Conservation (phyloP, 2,113 vertebrate species). For the Muntiacus muntjak region DNA sequence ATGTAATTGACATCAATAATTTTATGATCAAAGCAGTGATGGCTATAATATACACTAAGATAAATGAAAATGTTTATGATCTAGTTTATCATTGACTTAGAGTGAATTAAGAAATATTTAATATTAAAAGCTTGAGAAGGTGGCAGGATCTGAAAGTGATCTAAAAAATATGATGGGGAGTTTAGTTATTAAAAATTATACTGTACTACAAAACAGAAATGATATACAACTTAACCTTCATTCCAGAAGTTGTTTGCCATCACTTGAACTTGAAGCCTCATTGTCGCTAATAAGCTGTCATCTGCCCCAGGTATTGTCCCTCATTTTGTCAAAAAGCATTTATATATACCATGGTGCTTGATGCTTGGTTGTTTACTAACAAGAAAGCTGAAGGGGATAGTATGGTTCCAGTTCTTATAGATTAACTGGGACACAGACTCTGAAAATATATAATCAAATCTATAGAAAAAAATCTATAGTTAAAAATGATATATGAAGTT, state of each 20-base stretch:
- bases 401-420: not conserved
- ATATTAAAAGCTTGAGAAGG: slow-evolving; percentile 11
- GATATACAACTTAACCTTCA: not conserved
- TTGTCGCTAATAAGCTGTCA: not conserved
- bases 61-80: slow-evolving; percentile 5
- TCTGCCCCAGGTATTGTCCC: not conserved
- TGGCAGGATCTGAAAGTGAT: slow-evolving; percentile 1
- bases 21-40: not conserved
- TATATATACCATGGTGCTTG: not conserved
- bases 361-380: not conserved
- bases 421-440: not conserved
- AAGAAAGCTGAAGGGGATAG: not conserved
- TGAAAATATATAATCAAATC: not conserved
- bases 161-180: not conserved
- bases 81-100: not conserved
- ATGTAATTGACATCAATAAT: not conserved
- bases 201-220: not conserved
- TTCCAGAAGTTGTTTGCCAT: not conserved
- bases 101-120: not conserved
- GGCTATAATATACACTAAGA: not conserved
- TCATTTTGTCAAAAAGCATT: not conserved
- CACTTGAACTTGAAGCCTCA: not conserved
- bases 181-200: not conserved
- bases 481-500: not conserved
- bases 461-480: not conserved